These are phyloP conservation scores for Cheilosia urbana DNA, from an alignment of 2,888 invertebrate genomes.

Conservation along the genomic window DNA sequence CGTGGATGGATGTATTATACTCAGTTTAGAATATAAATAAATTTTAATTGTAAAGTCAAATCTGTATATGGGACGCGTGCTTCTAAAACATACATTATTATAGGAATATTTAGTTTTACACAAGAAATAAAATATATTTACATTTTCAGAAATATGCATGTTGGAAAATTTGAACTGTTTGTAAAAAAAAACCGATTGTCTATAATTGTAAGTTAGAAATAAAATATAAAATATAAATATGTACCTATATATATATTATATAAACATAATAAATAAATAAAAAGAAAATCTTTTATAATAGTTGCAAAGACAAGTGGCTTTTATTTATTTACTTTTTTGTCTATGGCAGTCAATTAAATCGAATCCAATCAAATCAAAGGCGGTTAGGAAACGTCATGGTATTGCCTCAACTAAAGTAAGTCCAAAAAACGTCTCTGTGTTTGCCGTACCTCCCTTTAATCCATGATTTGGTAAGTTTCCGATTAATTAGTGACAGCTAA, in stretches of 20 bases:
- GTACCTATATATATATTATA: conserved; percentile 38
- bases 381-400: too few species aligned
- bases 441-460: too few species aligned
- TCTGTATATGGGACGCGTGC: conserved; percentile 1
- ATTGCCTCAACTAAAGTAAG: too few species aligned
- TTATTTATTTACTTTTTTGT: background rate
- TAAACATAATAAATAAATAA: conserved; percentile 38
- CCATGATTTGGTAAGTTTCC: too few species aligned
- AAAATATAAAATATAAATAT: conserved; percentile 29
- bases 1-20: conserved; percentile 1
- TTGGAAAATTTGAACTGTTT: conserved; percentile 30
- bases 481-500: too few species aligned
- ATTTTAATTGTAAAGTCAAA: conserved; percentile 1
- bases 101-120: conserved; percentile 30
- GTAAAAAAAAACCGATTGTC: conserved; percentile 29
- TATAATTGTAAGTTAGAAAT: conserved; percentile 45
- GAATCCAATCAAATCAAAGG: background rate
- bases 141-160: conserved; percentile 32
- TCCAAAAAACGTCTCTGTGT: too few species aligned
- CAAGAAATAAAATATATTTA: conserved; percentile 36
- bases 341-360: background rate
- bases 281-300: conserved; percentile 58
- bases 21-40: conserved; percentile 11
- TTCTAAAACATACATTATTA: conserved; percentile 1
- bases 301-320: conserved; percentile 11